These are phyloP conservation scores for Sycophila texana DNA, from an alignment of 2,888 invertebrate genomes.

Conservation along the genomic window DNA sequence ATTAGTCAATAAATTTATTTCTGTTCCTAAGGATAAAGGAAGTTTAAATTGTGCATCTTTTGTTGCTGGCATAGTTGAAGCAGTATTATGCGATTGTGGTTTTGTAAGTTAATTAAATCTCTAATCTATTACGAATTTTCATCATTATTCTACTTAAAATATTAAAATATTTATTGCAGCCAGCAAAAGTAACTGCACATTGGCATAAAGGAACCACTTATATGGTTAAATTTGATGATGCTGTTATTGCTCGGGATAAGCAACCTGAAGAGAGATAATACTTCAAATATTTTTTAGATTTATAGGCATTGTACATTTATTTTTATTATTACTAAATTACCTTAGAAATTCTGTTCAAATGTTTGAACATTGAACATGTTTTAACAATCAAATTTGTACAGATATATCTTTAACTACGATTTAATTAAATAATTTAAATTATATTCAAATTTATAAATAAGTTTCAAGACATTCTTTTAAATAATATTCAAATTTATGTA, in stretches of 20 bases:
- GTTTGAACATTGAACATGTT: too few species aligned
- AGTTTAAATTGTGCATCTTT: slow-evolving; percentile 99
- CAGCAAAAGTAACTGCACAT: slow-evolving; percentile 98
- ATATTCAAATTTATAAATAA: too few species aligned
- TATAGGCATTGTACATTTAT: not conserved
- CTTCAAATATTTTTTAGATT: not conserved
- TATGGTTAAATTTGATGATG: slow-evolving; percentile 98
- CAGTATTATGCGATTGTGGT: slow-evolving; percentile 94
- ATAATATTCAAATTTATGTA: not conserved
- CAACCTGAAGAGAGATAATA: slow-evolving; percentile 90
- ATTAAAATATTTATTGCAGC: slow-evolving; percentile 78
- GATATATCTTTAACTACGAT: too few species aligned
- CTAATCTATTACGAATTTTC: slow-evolving; percentile 18
- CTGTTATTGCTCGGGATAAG: slow-evolving; percentile 92
- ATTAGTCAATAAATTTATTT: slow-evolving; percentile 96
- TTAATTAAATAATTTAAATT: too few species aligned
- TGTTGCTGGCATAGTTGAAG: slow-evolving; percentile 97
- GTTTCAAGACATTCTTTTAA: not conserved
- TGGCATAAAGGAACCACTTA: slow-evolving; percentile 99
- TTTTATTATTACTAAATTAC: not conserved
- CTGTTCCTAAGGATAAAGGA: slow-evolving; percentile 98
- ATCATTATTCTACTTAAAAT: not conserved
- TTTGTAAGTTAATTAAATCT: slow-evolving; percentile 84
- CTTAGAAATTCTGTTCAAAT: not conserved
- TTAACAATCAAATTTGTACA: too few species aligned